Conservation (phyloP, 1,140 invertebrate species). For the Palaemon carinicauda region DNA sequence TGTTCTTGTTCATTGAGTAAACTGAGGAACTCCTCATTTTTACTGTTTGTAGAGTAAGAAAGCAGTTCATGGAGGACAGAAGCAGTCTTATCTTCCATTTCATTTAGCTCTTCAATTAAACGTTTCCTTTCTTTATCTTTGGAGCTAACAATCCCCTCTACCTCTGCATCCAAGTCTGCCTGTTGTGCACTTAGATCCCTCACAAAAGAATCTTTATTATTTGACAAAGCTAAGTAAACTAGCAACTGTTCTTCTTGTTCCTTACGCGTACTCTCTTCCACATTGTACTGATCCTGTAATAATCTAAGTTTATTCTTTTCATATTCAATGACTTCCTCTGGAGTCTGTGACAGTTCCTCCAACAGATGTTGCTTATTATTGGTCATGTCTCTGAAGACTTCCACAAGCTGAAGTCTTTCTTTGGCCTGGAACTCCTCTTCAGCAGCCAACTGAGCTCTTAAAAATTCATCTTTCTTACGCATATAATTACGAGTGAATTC, state of each 20-base stretch:
- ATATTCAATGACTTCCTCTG: constrained; percentile 28
- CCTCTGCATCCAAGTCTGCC: constrained; percentile 37
- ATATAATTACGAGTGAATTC: constrained; percentile 44
- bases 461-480: constrained; percentile 42
- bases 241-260: constrained; percentile 54
- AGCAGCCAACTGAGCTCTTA: constrained; percentile 36
- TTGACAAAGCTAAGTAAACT: constrained; percentile 37
- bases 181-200: constrained; percentile 45
- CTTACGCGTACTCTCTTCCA: constrained; percentile 51
- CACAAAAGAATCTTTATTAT: constrained; percentile 46
- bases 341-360: constrained; percentile 31
- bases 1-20: constrained; percentile 49
- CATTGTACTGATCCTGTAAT: constrained; percentile 36
- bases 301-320: constrained; percentile 43
- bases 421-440: constrained; percentile 66
- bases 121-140: constrained; percentile 43
- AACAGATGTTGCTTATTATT: constrained; percentile 49
- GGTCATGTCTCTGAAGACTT: constrained; percentile 70
- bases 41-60: constrained; percentile 62
- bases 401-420: constrained; percentile 69
- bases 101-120: constrained; percentile 39
- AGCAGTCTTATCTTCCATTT: constrained; percentile 34
- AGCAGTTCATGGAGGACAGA: constrained; percentile 47
- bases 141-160: constrained; percentile 45
- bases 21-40: constrained; percentile 51